Base-by-base conservation (phyloP, 2,113 vertebrate species). In the Poeciliopsis prolifica region DNA sequence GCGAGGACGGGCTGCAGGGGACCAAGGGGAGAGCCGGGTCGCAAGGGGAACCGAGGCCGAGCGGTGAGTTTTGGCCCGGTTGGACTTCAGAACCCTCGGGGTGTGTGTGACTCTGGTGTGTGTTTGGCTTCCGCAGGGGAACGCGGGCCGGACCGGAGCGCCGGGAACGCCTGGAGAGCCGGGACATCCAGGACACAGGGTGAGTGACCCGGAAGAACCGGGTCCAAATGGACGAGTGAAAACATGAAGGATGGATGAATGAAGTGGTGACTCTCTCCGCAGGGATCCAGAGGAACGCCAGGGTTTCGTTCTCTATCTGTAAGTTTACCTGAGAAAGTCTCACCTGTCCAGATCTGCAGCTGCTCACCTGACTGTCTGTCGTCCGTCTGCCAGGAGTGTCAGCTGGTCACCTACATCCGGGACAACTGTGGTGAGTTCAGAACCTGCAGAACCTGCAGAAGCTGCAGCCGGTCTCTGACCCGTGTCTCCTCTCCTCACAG, bases 371-470 rank as follows among this genome's bases (percentile, higher is more conserved):
- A n/a, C 62, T n/a, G 31, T 26, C 30, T 76, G 64, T 63, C 35
- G 35, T 42, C 19, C 26, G 9, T 35, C 19, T 31, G 9, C 30
- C 79, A 81, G 96, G 92, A 95, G 72, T 98, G 97, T 92, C 86
- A 97, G 82, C 92, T 98, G 87, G 87, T 97, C 66, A 89, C 88
- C 72, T 95, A 95, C 79, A 88, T 94, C 37, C 81, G 88, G 77
- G 89, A 95, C 80, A 97, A 96, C 87, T 98, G 97, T 80, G 93
- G 95, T 97, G 92, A 96, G 95, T 94, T 37, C 28, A 58, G 22
- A 58, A 24, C 51, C n/a, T 6, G 24, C 1, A 62, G 0, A 14
- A 26, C 31, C 44, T 19, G 62, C 65, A 54, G 10, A 65, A 60
- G 28, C 54, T 69, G 30, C 31, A 29, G 1, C 6, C 68, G 14